phyloP scores from a whole-genome alignment of 2,113 vertebrate species.

The Rattus norvegicus region DNA sequence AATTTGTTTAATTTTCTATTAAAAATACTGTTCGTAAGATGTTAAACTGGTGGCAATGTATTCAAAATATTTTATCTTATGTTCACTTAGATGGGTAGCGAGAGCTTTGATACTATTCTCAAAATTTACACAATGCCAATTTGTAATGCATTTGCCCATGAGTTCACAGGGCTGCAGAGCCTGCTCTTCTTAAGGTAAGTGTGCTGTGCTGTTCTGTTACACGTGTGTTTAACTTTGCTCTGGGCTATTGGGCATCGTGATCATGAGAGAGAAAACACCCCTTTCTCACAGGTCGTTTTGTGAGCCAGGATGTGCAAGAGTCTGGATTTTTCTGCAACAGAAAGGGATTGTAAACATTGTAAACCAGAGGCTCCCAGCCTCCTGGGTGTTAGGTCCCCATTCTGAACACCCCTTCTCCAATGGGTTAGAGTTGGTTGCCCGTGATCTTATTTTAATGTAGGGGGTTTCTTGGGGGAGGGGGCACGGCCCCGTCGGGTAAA shows the following conservation, averaged over 20 bases:
- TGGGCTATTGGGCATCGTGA: not conserved
- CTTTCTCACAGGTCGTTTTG: not conserved
- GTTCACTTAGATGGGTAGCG: not conserved
- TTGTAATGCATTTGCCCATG: too few relatives aligned
- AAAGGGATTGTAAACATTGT: not conserved
- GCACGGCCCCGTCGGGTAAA: not conserved
- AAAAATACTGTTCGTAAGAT: not conserved
- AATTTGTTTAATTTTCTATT: not conserved
- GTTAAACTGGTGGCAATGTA: not conserved
- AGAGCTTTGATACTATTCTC: not conserved
- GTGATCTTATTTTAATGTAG: slow-evolving; percentile 26
- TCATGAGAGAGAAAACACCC: not conserved
- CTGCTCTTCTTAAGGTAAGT: not conserved
- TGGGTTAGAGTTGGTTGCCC: slow-evolving; percentile 49
- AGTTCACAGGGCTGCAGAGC: not conserved
- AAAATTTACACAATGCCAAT: not conserved
- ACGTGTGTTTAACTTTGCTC: not conserved
- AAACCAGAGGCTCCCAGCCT: not conserved
- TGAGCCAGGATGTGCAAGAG: not conserved
- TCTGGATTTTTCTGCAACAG: not conserved
- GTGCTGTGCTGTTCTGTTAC: not conserved
- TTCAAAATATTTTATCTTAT: not conserved
- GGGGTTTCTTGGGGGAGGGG: not conserved
- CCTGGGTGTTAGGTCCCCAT: slow-evolving; percentile 8
- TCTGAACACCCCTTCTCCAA: not conserved